These are phyloP conservation scores for Montipora efflorescens DNA, from an alignment of 64 coral and sea anemone species.

Conservation along the genomic window DNA sequence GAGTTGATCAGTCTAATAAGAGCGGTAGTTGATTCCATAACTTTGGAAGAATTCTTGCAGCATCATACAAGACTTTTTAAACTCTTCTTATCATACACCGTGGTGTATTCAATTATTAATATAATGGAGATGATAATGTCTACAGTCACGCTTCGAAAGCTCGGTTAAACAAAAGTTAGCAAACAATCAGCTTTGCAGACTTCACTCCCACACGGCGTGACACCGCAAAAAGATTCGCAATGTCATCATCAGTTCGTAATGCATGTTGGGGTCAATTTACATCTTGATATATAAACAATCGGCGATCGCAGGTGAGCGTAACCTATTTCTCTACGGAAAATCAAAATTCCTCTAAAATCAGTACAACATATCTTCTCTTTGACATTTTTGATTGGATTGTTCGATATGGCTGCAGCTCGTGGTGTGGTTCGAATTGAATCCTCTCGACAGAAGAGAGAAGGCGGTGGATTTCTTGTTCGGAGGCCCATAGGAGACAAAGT, in stretches of 20 bases:
- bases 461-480: slow-evolving; percentile 95
- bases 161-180: too few relatives aligned
- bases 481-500: slow-evolving; percentile 89
- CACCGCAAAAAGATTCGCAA: slow-evolving; percentile 5
- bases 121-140: too few relatives aligned
- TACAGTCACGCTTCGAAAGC: too few relatives aligned
- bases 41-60: too few relatives aligned
- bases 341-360: not conserved
- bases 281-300: not conserved
- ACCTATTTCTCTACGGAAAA: not conserved
- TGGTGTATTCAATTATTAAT: too few relatives aligned
- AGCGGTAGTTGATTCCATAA: too few relatives aligned
- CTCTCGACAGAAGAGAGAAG: slow-evolving; percentile 91
- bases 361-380: not conserved
- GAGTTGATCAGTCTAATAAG: too few relatives aligned
- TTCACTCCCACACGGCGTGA: not conserved
- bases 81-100: too few relatives aligned
- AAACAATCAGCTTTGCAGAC: too few relatives aligned
- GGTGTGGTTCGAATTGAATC: slow-evolving; percentile 76
- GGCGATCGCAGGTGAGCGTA: not conserved
- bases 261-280: slow-evolving; percentile 38
- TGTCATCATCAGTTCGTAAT: slow-evolving; percentile 18
- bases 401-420: slow-evolving; percentile 63
- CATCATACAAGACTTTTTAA: too few relatives aligned
- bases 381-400: not conserved